A percentile compares a stretch with the other conserved stretches of the same genome.
phyloP scores from a whole-genome alignment of 2,113 vertebrate species.

The Dipodomys ordii region DNA sequence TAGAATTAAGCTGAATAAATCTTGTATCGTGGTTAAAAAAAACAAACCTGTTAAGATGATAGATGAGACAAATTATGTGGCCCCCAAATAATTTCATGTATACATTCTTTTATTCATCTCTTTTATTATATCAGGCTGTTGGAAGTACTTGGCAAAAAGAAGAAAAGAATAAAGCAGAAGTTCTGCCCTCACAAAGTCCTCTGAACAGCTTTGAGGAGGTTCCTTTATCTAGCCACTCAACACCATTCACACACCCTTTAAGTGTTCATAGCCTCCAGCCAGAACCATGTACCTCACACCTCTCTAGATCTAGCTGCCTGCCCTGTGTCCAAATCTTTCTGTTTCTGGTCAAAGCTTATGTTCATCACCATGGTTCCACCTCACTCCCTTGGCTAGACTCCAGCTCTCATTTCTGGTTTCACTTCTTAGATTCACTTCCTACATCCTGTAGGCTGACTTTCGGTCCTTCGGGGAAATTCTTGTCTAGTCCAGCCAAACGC shows the following conservation, averaged over 20 bases:
- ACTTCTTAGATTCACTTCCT: constrained; percentile 12
- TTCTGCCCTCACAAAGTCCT: not conserved
- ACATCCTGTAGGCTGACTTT: not conserved
- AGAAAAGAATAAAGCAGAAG: not conserved
- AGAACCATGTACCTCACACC: not conserved
- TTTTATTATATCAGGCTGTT: not conserved
- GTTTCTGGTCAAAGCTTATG: not conserved
- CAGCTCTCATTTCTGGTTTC: not conserved
- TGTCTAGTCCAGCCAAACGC: not conserved
- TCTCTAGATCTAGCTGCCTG: not conserved
- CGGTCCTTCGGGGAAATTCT: constrained; percentile 5
- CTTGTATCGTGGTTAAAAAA: not conserved
- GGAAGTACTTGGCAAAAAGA: not conserved
- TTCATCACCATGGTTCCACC: not conserved
- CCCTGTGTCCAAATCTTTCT: not conserved
- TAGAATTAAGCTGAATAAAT: constrained; percentile 12
- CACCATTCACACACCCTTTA: not conserved
- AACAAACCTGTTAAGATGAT: too few species aligned
- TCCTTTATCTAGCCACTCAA: not conserved
- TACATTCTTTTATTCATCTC: not conserved
- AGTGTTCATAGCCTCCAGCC: not conserved
- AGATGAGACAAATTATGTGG: not conserved
- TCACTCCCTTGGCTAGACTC: not conserved
- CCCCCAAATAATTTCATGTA: not conserved
- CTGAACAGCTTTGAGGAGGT: not conserved